Conservation (phyloP, 2,797 vertebrate species). For the Bradypodion pumilum region DNA sequence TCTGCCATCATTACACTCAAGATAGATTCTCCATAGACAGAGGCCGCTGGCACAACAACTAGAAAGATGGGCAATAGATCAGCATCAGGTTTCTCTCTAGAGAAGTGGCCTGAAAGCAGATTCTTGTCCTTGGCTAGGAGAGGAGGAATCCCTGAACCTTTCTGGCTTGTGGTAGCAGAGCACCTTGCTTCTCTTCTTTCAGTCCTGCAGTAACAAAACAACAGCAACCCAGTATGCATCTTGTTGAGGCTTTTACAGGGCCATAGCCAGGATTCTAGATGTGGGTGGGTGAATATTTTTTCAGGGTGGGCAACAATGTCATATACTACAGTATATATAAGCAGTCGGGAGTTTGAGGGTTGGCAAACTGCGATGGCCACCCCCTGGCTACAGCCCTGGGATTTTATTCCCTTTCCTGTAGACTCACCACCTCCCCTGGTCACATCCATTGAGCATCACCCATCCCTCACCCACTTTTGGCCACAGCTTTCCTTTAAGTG, state of each 20-base stretch:
- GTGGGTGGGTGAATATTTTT: too few relatives aligned
- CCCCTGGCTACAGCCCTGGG: too few relatives aligned
- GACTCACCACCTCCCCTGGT: not conserved
- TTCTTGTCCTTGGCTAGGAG: not conserved
- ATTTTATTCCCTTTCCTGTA: not conserved
- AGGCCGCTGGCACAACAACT: slow-evolving; percentile 8
- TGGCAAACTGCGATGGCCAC: too few relatives aligned
- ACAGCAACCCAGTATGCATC: too few relatives aligned
- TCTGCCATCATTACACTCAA: slow-evolving; percentile 83
- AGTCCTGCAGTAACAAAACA: not conserved
- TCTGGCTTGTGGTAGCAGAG: not conserved
- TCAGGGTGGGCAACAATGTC: too few relatives aligned
- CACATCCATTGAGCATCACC: too few relatives aligned
- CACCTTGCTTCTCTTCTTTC: not conserved
- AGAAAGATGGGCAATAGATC: not conserved
- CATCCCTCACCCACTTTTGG: not conserved
- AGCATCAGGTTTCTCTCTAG: not conserved
- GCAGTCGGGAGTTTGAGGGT: too few relatives aligned
- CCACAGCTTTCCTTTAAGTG: not conserved
- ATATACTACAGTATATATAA: too few relatives aligned
- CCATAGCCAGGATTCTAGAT: too few relatives aligned
- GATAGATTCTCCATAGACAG: slow-evolving; percentile 50
- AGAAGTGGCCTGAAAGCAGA: slow-evolving; percentile 5
- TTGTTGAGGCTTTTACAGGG: too few relatives aligned
- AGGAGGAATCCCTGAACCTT: not conserved